These are phyloP conservation scores for Spilarctia lutea DNA, from an alignment of 2,888 invertebrate genomes.

Conservation along the genomic window DNA sequence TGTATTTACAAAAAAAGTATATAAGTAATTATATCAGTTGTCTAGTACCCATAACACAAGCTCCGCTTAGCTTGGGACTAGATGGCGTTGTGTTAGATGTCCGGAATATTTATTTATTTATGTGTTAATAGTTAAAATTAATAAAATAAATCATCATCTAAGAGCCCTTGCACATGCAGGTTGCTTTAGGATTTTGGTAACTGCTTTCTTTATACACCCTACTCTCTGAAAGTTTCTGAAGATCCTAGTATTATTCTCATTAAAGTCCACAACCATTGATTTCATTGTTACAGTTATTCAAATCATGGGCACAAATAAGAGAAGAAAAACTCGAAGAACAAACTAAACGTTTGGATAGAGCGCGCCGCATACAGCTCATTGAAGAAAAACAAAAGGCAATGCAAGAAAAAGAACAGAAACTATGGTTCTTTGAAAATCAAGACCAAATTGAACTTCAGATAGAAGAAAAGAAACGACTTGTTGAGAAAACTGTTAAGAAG, in stretches of 20 bases:
- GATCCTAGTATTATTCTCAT: neutral
- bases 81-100: no score
- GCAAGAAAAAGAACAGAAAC: constrained; percentile 86
- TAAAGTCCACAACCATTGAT: neutral
- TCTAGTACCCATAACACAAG: no score
- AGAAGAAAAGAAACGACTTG: constrained; percentile 84
- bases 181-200: no score
- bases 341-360: constrained; percentile 86
- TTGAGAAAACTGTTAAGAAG: constrained; percentile 65
- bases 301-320: constrained; percentile 87
- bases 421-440: constrained; percentile 94
- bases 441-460: constrained; percentile 91
- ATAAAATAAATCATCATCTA: neutral
- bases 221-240: neutral
- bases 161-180: neutral
- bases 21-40: no score
- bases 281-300: constrained; percentile 75
- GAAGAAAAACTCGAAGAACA: constrained; percentile 87
- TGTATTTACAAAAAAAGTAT: no score
- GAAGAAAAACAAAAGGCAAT: constrained; percentile 85
- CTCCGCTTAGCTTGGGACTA: no score
- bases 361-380: constrained; percentile 77
- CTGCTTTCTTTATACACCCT: neutral
- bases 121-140: neutral
- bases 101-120: no score